Percentiles rank a stretch among this genome's conserved stretches.
These are phyloP conservation scores for Acronicta alni DNA, from an alignment of 2,888 invertebrate genomes.

Conservation along the genomic window DNA sequence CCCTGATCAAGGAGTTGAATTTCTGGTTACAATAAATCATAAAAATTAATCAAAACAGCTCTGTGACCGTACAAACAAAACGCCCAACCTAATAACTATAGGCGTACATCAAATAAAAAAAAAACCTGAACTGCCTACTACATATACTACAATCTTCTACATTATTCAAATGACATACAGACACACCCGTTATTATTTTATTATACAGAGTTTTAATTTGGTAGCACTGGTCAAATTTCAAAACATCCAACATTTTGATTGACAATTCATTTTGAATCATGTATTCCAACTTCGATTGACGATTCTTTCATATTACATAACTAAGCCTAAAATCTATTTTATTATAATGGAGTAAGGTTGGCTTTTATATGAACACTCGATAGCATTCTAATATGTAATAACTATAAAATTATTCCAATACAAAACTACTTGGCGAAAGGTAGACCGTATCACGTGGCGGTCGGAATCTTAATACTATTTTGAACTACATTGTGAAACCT, in stretches of 20 bases:
- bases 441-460: constrained; percentile 83
- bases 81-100: constrained; percentile 37
- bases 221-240: constrained; percentile 53
- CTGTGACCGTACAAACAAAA: constrained; percentile 42
- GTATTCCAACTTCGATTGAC: constrained; percentile 43
- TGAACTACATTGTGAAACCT: constrained; percentile 53
- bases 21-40: constrained; percentile 36
- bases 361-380: constrained; percentile 63
- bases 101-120: constrained; percentile 30
- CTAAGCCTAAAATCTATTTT: constrained; percentile 28
- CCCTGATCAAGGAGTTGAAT: neutral
- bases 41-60: constrained; percentile 31
- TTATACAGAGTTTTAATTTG: constrained; percentile 50
- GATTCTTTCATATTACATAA: constrained; percentile 30
- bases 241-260: constrained; percentile 55
- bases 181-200: constrained; percentile 51
- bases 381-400: constrained; percentile 85
- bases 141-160: constrained; percentile 30
- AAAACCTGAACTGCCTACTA: constrained; percentile 35
- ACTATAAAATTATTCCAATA: constrained; percentile 88
- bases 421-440: constrained; percentile 86
- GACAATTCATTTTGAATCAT: constrained; percentile 57
- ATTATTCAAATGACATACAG: constrained; percentile 42
- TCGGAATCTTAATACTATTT: constrained; percentile 79
- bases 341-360: constrained; percentile 34